A percentile compares a stretch with the other conserved stretches of the same genome.
Conservation (phyloP, 2,888 invertebrate genomes). For the Troides aeacus region DNA sequence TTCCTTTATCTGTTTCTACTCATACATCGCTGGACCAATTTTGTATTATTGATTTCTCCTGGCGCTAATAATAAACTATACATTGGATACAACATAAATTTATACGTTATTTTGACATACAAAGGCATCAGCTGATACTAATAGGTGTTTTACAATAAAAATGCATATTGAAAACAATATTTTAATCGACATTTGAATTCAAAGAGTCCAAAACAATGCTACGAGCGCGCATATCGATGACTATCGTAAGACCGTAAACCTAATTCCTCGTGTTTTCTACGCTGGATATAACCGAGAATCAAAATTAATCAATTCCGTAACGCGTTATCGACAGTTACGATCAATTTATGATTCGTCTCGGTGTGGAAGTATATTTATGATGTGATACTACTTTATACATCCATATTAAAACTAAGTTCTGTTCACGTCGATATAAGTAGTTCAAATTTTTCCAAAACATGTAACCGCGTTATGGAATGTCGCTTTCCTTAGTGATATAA, state of each 20-base stretch:
- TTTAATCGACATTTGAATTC: not conserved
- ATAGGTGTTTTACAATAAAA: not conserved
- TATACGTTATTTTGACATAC: not conserved
- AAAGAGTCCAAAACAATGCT: not conserved
- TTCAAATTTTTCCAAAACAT: not conserved
- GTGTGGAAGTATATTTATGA: slow-evolving; percentile 12
- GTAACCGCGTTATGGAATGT: not conserved
- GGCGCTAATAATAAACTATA: too few relatives aligned
- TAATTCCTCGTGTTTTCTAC: slow-evolving; percentile 17
- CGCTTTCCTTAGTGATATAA: not conserved
- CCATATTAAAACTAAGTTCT: not conserved
- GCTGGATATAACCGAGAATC: slow-evolving; percentile 20
- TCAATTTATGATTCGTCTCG: slow-evolving; percentile 24
- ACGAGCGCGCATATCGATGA: not conserved
- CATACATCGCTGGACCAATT: too few relatives aligned
- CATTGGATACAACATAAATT: too few relatives aligned
- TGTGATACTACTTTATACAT: slow-evolving; percentile 15
- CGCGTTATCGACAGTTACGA: slow-evolving; percentile 29
- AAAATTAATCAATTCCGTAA: slow-evolving; percentile 29
- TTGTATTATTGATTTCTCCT: too few relatives aligned
- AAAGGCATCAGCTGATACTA: not conserved
- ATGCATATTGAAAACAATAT: not conserved
- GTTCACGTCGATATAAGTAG: not conserved
- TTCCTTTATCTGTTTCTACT: too few relatives aligned
- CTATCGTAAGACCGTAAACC: slow-evolving; percentile 6